Evolutionary conservation across 2,888 invertebrate genomes (phyloP).

Genomic region (Spialia ferax): DNA sequence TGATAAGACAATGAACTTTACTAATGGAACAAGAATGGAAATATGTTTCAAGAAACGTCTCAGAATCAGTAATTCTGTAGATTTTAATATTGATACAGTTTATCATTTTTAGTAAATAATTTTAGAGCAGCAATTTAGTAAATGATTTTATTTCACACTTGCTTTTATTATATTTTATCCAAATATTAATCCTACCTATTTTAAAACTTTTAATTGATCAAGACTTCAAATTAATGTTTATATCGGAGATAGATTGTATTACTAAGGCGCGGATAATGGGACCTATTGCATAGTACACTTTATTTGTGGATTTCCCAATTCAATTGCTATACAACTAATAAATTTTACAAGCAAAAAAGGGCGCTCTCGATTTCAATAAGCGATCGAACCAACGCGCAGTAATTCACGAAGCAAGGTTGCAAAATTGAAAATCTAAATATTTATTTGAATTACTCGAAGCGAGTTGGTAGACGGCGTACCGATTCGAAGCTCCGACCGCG

Average conservation of each 20-base stretch:
- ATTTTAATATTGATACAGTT: too few relatives aligned
- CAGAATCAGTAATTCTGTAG: too few relatives aligned
- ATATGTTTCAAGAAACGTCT: neutral
- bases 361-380: constrained; percentile 53
- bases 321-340: constrained; percentile 57
- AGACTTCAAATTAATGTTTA: constrained; percentile 20
- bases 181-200: too few relatives aligned
- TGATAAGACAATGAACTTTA: constrained; percentile 30
- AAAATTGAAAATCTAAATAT: constrained; percentile 66
- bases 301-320: constrained; percentile 51
- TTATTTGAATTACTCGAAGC: constrained; percentile 60
- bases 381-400: constrained; percentile 61
- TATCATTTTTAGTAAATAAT: too few relatives aligned
- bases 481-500: constrained; percentile 53
- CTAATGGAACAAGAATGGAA: constrained; percentile 21
- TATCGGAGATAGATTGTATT: neutral
- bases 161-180: too few relatives aligned
- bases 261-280: neutral
- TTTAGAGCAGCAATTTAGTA: too few relatives aligned
- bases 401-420: constrained; percentile 54
- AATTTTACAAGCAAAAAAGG: constrained; percentile 62
- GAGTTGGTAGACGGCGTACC: constrained; percentile 43
- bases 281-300: constrained; percentile 16
- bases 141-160: too few relatives aligned
- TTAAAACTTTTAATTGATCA: too few relatives aligned